Percentiles rank a stretch among this genome's conserved stretches.
Conservation (phyloP, 2,888 invertebrate species). For the Caenorhabditis drosophilae region DNA sequence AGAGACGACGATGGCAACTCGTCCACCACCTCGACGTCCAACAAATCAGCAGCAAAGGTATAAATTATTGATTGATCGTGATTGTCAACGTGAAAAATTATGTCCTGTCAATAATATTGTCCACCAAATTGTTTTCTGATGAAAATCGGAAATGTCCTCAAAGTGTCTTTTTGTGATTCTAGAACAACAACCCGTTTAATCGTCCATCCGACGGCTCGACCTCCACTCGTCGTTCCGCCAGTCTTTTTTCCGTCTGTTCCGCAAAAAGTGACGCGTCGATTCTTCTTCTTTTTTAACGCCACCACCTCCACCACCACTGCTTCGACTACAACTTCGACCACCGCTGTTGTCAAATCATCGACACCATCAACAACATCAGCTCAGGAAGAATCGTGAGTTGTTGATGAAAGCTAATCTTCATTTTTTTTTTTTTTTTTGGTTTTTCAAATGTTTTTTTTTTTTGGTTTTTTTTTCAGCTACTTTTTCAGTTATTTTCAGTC, state of each 20-base stretch:
- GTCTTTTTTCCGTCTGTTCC: too few species aligned
- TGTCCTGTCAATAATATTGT: too few species aligned
- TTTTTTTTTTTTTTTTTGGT: too few species aligned
- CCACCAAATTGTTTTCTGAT: too few species aligned
- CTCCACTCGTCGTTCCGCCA: constrained; percentile 7
- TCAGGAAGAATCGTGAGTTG: too few species aligned
- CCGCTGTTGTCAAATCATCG: constrained; percentile 7
- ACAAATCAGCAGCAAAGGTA: constrained; percentile 6
- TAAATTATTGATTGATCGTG: not conserved
- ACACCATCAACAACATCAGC: constrained; percentile 7
- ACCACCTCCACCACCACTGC: constrained; percentile 7
- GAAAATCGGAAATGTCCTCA: not conserved
- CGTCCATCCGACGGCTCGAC: constrained; percentile 22
- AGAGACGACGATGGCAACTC: not conserved
- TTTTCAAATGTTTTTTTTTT: too few species aligned
- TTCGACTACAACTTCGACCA: constrained; percentile 16
- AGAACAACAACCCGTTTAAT: constrained; percentile 15
- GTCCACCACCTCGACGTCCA: constrained; percentile 23
- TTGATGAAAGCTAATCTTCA: too few species aligned
- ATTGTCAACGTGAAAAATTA: too few species aligned
- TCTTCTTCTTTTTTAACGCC: constrained; percentile 29
- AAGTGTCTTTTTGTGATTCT: not conserved
- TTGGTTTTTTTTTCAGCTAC: not conserved
- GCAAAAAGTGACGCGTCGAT: constrained; percentile 32
- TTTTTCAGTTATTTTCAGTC: too few species aligned